Base-by-base conservation (phyloP, 2,797 vertebrate species). In the Rhinatrema bivittatum region DNA sequence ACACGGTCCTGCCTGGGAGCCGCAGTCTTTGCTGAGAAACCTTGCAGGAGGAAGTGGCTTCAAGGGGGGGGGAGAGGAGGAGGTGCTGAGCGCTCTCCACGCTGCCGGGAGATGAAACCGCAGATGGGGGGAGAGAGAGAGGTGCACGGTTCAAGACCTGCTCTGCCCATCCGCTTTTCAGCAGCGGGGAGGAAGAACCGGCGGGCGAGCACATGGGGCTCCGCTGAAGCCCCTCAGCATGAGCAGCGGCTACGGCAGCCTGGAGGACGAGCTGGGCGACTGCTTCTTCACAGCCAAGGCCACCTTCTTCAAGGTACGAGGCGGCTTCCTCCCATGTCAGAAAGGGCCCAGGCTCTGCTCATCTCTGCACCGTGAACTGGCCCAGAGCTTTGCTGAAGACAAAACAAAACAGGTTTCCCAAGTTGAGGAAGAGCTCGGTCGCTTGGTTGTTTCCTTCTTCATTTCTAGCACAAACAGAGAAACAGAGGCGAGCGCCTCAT, bases 241-340 rank as follows among this genome's bases (percentile, higher is more conserved):
- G 93, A 98, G 93, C 87, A 97, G 94, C 54, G 94, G 93, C 41
- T 96, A 96, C 85, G 89, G 94, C 70, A 98, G 95, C 80, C 85
- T 86, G 85, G 95, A 98, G 9, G 93, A 97, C 31, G 84, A 85
- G 16, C 85, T 79, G 21, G 94, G 97, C 36, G 94, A 98, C 30
- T 84, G 81, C 46, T 98, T 97, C 79, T 97, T 97, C 79, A 98
- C 95, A 0, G 95, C 95, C 24, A 98, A 92, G 79, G 94, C 91
- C 65, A 84, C 93, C 20, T 91, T 98, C 54, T 97, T 94, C 75
- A 78, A 68, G 50, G 85, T n/a, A n/a, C n/a, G n/a, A n/a, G n/a
- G n/a, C n/a, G n/a, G n/a, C n/a, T 36, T 26, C 5, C 54, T 0
- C 71, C 75, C n/a, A n/a, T n/a, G n/a, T n/a, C n/a, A n/a, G n/a